phyloP scores from a whole-genome alignment of 1,140 invertebrate genomes.

The Pseudobourletiella spinata region DNA sequence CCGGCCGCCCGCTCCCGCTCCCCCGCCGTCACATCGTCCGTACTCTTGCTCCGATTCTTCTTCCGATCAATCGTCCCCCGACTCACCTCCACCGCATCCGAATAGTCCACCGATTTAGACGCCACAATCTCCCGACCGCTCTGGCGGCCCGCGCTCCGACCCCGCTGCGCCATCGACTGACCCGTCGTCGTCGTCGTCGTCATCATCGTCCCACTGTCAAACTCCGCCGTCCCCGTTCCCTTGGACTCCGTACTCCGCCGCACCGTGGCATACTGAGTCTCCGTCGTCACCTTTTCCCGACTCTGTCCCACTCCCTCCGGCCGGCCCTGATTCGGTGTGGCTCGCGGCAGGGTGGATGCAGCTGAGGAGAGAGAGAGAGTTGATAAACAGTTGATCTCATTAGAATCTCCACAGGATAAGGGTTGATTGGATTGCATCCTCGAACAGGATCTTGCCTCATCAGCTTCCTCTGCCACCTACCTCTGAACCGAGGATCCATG shows the following conservation, averaged over 20 bases:
- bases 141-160: slow-evolving; percentile 22
- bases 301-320: slow-evolving; percentile 15
- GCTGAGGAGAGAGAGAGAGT: slow-evolving; percentile 46
- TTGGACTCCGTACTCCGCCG: slow-evolving; percentile 30
- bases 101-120: slow-evolving; percentile 39
- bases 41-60: slow-evolving; percentile 73
- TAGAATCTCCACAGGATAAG: no score
- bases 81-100: slow-evolving; percentile 48
- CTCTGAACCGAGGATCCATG: slow-evolving; percentile 73
- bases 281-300: slow-evolving; percentile 19
- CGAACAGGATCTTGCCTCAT: no score
- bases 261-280: slow-evolving; percentile 14
- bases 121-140: slow-evolving; percentile 33
- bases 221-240: slow-evolving; percentile 27
- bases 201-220: slow-evolving; percentile 16
- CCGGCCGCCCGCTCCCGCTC: slow-evolving; percentile 41
- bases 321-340: slow-evolving; percentile 45
- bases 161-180: slow-evolving; percentile 12
- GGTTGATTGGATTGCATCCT: no score
- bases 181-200: no score
- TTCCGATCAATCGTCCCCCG: slow-evolving; percentile 38
- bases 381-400: no score
- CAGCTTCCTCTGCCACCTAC: no score
- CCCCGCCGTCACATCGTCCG: slow-evolving; percentile 64
- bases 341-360: slow-evolving; percentile 71